These are phyloP conservation scores for Tiliqua scincoides DNA, from an alignment of 2,113 vertebrate species.

Conservation along the genomic window DNA sequence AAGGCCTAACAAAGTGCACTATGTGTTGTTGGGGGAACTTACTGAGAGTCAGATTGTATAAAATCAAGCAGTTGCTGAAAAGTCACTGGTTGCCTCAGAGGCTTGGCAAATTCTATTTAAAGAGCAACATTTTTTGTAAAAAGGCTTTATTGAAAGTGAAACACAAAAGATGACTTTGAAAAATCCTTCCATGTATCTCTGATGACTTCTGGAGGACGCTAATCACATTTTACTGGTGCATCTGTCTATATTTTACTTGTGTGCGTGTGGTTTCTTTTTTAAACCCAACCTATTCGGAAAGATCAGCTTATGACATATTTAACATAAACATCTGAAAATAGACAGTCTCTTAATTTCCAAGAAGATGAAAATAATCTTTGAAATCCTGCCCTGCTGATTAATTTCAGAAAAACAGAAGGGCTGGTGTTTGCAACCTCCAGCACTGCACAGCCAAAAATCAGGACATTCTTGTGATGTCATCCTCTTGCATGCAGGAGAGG, in stretches of 20 bases:
- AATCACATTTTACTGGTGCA: neutral
- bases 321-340: neutral
- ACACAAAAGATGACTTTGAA: neutral
- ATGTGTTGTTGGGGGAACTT: neutral
- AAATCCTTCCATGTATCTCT: neutral
- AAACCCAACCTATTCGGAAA: neutral
- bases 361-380: neutral
- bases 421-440: neutral
- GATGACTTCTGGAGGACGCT: neutral
- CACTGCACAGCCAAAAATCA: no score
- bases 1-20: neutral
- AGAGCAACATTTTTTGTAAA: neutral
- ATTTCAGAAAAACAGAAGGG: neutral
- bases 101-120: neutral
- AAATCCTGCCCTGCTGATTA: neutral
- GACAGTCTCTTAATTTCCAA: neutral
- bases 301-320: neutral
- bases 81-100: neutral
- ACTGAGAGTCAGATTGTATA: neutral
- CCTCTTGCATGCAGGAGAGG: no score
- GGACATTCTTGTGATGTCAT: neutral
- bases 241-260: neutral
- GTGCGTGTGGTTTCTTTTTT: no score
- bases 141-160: neutral
- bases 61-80: neutral